A percentile compares a stretch with the other conserved stretches of the same genome.
These are phyloP conservation scores for Catocala sponsa DNA, from an alignment of 2,888 invertebrate genomes.

Conservation along the genomic window DNA sequence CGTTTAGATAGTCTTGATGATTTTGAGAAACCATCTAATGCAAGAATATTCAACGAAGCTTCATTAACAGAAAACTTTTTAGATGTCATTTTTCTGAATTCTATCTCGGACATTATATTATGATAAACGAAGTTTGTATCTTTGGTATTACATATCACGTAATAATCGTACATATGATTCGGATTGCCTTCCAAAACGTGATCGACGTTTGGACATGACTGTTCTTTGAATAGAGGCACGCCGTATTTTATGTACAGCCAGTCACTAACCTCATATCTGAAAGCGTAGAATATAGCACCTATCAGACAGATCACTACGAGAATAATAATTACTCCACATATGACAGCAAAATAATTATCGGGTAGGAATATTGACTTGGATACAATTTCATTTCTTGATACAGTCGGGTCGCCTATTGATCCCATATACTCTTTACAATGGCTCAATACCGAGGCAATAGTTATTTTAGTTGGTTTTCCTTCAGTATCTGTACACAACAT, in stretches of 20 bases:
- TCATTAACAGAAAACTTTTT: slow-evolving; percentile 92
- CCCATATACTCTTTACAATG: slow-evolving; percentile 90
- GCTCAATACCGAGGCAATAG: slow-evolving; percentile 85
- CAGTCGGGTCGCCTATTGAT: slow-evolving; percentile 77
- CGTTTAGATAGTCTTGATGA: slow-evolving; percentile 84
- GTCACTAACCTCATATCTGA: slow-evolving; percentile 92
- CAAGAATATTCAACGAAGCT: slow-evolving; percentile 89
- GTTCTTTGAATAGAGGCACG: slow-evolving; percentile 92
- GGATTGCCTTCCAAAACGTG: slow-evolving; percentile 90
- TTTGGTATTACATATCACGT: slow-evolving; percentile 95
- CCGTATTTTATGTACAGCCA: slow-evolving; percentile 95
- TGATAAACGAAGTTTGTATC: slow-evolving; percentile 91
- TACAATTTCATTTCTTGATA: slow-evolving; percentile 83
- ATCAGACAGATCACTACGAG: slow-evolving; percentile 91
- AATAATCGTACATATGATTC: slow-evolving; percentile 94
- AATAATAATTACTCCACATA: slow-evolving; percentile 91
- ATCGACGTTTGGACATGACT: slow-evolving; percentile 87
- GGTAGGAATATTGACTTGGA: slow-evolving; percentile 90
- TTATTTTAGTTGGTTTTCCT: slow-evolving; percentile 84
- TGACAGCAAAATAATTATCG: slow-evolving; percentile 92
- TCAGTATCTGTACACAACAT: slow-evolving; percentile 90
- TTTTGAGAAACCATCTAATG: slow-evolving; percentile 82
- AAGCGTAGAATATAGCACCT: slow-evolving; percentile 91
- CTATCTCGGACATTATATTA: slow-evolving; percentile 92
- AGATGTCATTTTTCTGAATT: slow-evolving; percentile 90